These are phyloP conservation scores for Lethenteron reissneri DNA, from an alignment of 2,113 vertebrate species.

Conservation along the genomic window DNA sequence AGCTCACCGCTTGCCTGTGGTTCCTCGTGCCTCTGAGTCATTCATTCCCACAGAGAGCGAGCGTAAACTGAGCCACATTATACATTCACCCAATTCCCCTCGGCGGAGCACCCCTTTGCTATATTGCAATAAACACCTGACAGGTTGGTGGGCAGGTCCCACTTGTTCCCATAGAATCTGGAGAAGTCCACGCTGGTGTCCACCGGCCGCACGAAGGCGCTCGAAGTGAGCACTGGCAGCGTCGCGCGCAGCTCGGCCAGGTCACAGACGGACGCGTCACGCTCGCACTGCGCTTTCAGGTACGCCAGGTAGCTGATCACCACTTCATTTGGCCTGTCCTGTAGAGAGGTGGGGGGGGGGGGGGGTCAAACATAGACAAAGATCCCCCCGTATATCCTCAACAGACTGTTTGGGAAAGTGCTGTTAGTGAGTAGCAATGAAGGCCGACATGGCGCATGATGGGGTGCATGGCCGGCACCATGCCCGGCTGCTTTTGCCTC, in stretches of 20 bases:
- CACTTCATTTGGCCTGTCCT: slow-evolving; percentile 24
- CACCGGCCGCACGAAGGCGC: slow-evolving; percentile 20
- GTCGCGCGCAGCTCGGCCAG: slow-evolving; percentile 13
- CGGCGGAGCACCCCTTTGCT: background rate
- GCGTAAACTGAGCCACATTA: no score
- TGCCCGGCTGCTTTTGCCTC: no score
- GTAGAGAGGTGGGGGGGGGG: background rate
- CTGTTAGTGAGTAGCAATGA: no score
- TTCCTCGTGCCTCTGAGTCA: no score
- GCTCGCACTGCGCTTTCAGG: slow-evolving; percentile 28
- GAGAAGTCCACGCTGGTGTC: slow-evolving; percentile 26
- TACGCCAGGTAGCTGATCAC: slow-evolving; percentile 34
- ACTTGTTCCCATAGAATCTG: slow-evolving; percentile 24
- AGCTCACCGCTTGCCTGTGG: no score
- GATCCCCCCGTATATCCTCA: background rate
- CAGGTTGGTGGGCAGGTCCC: slow-evolving; percentile 21
- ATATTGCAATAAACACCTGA: slow-evolving; percentile 19
- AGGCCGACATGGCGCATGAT: no score
- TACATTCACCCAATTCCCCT: no score
- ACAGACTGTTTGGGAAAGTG: no score
- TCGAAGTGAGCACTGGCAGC: slow-evolving; percentile 30
- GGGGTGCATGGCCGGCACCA: no score
- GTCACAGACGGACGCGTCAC: slow-evolving; percentile 13
- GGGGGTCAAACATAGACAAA: background rate
- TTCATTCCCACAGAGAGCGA: no score